These are phyloP conservation scores for Phalloptychus januarius DNA, from an alignment of 2,797 vertebrate species.

Conservation along the genomic window DNA sequence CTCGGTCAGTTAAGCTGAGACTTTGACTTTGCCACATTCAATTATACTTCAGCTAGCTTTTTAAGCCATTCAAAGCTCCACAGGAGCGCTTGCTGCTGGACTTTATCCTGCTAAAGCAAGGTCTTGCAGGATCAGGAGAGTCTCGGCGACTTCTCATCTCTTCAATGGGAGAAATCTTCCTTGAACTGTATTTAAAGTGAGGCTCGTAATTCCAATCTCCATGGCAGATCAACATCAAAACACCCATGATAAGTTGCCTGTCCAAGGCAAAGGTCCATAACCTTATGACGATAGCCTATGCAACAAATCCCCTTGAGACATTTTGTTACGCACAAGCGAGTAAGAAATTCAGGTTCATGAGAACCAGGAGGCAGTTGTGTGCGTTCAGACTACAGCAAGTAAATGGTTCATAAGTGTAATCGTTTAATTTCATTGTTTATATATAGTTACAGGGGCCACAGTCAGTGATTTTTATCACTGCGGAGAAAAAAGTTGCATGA, in stretches of 20 bases:
- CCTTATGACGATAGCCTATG: too few relatives aligned
- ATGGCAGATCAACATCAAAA: neutral
- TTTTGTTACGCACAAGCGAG: too few relatives aligned
- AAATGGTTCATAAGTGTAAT: neutral
- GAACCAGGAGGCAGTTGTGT: slow-evolving; percentile 36
- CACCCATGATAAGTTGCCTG: neutral
- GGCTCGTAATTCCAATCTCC: neutral
- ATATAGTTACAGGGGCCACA: neutral
- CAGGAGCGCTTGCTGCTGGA: too few relatives aligned
- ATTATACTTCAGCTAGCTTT: too few relatives aligned
- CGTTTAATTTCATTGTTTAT: neutral
- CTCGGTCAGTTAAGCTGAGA: neutral
- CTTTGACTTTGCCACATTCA: neutral
- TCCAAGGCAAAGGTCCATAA: too few relatives aligned
- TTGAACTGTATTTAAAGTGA: neutral
- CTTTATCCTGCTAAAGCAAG: neutral
- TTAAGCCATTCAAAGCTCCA: too few relatives aligned
- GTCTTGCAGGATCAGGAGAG: neutral
- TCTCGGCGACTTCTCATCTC: neutral
- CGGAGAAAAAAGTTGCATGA: neutral
- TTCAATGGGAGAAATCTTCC: neutral
- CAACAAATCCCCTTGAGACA: too few relatives aligned
- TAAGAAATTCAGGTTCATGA: too few relatives aligned
- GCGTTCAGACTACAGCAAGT: too few relatives aligned
- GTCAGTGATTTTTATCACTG: neutral